phyloP scores from a whole-genome alignment of 2,113 vertebrate genomes.

The Ceyx cyanopectus region DNA sequence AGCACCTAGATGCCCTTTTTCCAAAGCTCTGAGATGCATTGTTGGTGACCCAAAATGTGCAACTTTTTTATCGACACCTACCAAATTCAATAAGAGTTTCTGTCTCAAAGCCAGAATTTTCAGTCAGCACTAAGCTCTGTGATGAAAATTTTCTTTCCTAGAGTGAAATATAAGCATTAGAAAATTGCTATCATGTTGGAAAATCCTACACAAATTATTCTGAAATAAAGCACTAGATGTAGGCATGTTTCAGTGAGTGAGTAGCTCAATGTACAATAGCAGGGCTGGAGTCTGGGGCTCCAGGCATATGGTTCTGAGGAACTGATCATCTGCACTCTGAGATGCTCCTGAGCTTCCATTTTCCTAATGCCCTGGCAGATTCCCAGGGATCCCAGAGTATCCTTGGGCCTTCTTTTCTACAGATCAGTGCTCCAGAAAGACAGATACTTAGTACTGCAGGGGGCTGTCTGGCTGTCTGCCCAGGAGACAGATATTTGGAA shows the following conservation, averaged over 20 bases:
- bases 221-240: not conserved
- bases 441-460: not conserved
- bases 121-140: not conserved
- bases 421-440: not conserved
- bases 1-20: not conserved
- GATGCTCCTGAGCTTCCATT: not conserved
- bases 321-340: not conserved
- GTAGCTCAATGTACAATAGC: accelerated
- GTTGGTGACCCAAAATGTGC: not conserved
- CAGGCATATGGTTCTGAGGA: not conserved
- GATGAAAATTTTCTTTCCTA: not conserved
- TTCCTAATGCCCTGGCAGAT: not conserved
- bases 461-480: not conserved
- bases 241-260: not conserved
- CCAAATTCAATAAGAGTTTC: not conserved
- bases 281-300: not conserved
- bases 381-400: not conserved
- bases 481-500: not conserved
- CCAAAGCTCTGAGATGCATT: not conserved
- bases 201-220: not conserved
- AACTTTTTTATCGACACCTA: not conserved
- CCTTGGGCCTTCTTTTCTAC: not conserved
- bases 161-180: not conserved
- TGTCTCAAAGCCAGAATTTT: not conserved
- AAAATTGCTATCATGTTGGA: not conserved